Percentiles rank a stretch among this genome's conserved stretches.
Conservation (phyloP, 2,113 vertebrate genomes). For the Trachemys scripta region DNA sequence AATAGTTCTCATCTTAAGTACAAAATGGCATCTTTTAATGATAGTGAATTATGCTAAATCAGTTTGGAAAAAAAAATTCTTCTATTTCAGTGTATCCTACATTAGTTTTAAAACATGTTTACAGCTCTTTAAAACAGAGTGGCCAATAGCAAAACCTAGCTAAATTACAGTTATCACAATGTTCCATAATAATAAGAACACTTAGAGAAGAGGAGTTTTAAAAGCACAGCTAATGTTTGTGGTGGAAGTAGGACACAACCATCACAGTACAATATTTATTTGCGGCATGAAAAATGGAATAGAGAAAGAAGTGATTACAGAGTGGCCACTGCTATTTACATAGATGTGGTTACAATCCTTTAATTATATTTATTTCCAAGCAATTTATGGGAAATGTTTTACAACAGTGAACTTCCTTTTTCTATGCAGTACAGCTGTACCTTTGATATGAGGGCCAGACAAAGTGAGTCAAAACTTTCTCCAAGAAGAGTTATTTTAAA, state of each 20-base stretch:
- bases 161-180: not conserved
- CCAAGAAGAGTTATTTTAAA: not conserved
- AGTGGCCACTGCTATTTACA: not conserved
- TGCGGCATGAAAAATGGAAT: not conserved
- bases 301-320: not conserved
- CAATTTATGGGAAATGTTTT: not conserved
- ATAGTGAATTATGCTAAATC: not conserved
- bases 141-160: not conserved
- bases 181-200: not conserved
- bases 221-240: not conserved
- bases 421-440: not conserved
- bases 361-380: not conserved
- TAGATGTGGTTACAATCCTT: not conserved
- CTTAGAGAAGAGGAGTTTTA: not conserved
- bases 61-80: not conserved
- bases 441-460: not conserved
- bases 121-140: not conserved
- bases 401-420: not conserved
- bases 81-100: not conserved
- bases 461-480: not conserved
- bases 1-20: not conserved
- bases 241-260: not conserved
- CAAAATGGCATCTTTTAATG: not conserved
- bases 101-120: not conserved
- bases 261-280: not conserved